Conservation (phyloP, 1,140 invertebrate species). For the Drosophila sulfurigaster region DNA sequence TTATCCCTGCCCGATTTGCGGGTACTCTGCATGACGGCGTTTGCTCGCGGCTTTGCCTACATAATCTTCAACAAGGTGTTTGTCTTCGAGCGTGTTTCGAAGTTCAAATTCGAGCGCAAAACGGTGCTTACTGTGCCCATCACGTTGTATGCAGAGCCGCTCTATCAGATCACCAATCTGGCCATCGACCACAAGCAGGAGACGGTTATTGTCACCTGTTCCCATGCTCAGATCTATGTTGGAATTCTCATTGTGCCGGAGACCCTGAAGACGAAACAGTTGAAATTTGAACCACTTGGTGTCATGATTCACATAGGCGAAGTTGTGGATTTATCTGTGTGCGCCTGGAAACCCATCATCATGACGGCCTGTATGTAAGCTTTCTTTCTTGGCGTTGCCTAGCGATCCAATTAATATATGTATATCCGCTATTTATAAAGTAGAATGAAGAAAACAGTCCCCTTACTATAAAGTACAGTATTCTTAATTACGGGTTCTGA, state of each 20-base stretch:
- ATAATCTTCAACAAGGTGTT: slow-evolving; percentile 87
- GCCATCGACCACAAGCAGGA: slow-evolving; percentile 86
- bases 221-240: slow-evolving; percentile 87
- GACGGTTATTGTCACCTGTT: slow-evolving; percentile 86
- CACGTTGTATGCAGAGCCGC: slow-evolving; percentile 71
- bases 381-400: too few species aligned
- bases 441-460: too few species aligned
- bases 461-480: too few species aligned
- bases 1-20: slow-evolving; percentile 69
- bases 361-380: slow-evolving; percentile 90
- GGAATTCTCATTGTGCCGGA: slow-evolving; percentile 86
- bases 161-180: slow-evolving; percentile 86
- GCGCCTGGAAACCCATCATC: slow-evolving; percentile 95
- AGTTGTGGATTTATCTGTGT: slow-evolving; percentile 92
- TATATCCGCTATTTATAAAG: too few species aligned
- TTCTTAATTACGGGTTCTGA: too few species aligned
- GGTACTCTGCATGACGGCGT: slow-evolving; percentile 86
- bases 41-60: slow-evolving; percentile 87
- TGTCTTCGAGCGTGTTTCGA: slow-evolving; percentile 87
- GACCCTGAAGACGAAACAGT: slow-evolving; percentile 78
- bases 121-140: slow-evolving; percentile 86
- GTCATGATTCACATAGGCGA: slow-evolving; percentile 92
- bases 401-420: too few species aligned
- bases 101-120: slow-evolving; percentile 86
- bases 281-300: slow-evolving; percentile 87